Percentiles rank a stretch among this genome's conserved stretches.
Evolutionary conservation across 2,113 vertebrate species (phyloP).

Genomic region (Saguinus imperator): DNA sequence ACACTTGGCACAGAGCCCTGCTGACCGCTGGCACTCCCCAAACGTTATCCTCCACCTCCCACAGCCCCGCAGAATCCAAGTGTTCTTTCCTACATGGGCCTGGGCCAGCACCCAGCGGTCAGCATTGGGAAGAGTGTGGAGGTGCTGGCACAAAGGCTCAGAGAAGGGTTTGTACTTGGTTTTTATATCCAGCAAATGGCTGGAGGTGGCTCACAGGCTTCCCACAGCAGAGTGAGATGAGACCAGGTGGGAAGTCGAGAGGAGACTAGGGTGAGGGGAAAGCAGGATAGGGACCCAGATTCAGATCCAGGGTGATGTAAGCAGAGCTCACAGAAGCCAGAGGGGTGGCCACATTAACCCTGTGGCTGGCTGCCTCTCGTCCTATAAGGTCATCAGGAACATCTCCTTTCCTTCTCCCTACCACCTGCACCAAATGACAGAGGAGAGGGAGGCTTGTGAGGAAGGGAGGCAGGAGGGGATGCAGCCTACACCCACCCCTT

Average conservation of each 20-base stretch:
- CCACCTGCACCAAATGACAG: background rate
- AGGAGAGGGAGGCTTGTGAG: background rate
- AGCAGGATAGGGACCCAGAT: background rate
- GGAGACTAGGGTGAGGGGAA: background rate
- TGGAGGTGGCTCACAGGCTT: background rate
- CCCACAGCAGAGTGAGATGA: background rate
- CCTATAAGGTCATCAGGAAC: background rate
- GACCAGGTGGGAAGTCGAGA: background rate
- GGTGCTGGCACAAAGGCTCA: background rate
- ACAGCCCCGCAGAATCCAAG: rapidly evolving
- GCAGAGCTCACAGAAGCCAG: background rate
- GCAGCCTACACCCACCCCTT: background rate
- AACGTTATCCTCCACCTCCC: background rate
- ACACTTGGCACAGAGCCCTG: background rate
- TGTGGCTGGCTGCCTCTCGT: background rate
- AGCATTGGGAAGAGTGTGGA: background rate
- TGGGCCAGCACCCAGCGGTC: background rate
- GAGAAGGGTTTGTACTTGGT: background rate
- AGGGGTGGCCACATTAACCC: background rate
- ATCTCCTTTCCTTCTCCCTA: background rate
- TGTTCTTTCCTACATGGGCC: background rate
- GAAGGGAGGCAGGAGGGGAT: no score
- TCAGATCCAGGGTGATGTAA: background rate
- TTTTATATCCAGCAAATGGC: no score
- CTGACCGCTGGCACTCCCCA: background rate